phyloP scores from a whole-genome alignment of 1,140 invertebrate genomes.

The Cydia splendana region DNA sequence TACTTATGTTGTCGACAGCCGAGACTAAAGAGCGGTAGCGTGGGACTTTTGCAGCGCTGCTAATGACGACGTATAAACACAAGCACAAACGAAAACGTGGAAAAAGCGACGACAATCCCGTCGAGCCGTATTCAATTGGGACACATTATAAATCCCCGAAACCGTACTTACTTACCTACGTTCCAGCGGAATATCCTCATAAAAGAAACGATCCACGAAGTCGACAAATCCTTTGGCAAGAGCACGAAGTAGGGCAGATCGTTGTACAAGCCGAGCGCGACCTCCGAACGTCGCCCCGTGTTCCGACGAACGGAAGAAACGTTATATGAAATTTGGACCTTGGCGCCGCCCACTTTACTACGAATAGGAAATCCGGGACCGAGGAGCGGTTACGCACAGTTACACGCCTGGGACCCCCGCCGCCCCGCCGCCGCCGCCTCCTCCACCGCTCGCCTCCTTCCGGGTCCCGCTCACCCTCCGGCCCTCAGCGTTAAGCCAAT shows the following conservation, averaged over 20 bases:
- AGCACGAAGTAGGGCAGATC: slow-evolving; percentile 74
- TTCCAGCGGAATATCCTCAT: slow-evolving; percentile 62
- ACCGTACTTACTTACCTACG: slow-evolving; percentile 64
- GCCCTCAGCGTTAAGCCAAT: slow-evolving; percentile 72
- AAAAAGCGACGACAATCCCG: slow-evolving; percentile 45
- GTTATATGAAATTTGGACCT: slow-evolving; percentile 73
- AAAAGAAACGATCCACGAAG: slow-evolving; percentile 73
- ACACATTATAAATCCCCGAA: slow-evolving; percentile 69
- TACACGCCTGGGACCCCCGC: slow-evolving; percentile 75
- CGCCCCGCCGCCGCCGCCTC: slow-evolving; percentile 46
- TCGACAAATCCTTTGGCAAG: slow-evolving; percentile 75
- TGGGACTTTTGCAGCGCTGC: slow-evolving; percentile 2
- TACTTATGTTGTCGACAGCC: slow-evolving; percentile 73
- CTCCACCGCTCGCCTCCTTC: slow-evolving; percentile 53
- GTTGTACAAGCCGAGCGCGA: slow-evolving; percentile 71
- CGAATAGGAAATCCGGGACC: slow-evolving; percentile 79
- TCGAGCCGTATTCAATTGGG: slow-evolving; percentile 54
- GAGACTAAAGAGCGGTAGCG: slow-evolving; percentile 51
- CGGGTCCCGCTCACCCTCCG: slow-evolving; percentile 60
- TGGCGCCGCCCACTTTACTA: slow-evolving; percentile 76
- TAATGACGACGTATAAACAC: slow-evolving; percentile 21
- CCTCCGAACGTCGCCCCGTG: slow-evolving; percentile 63
- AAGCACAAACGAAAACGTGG: slow-evolving; percentile 36
- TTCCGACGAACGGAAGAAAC: slow-evolving; percentile 68
- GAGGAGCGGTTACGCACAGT: slow-evolving; percentile 80